A percentile compares a stretch with the other conserved stretches of the same genome.
Conservation (phyloP, 2,888 invertebrate genomes). For the Argyresthia albistria region DNA sequence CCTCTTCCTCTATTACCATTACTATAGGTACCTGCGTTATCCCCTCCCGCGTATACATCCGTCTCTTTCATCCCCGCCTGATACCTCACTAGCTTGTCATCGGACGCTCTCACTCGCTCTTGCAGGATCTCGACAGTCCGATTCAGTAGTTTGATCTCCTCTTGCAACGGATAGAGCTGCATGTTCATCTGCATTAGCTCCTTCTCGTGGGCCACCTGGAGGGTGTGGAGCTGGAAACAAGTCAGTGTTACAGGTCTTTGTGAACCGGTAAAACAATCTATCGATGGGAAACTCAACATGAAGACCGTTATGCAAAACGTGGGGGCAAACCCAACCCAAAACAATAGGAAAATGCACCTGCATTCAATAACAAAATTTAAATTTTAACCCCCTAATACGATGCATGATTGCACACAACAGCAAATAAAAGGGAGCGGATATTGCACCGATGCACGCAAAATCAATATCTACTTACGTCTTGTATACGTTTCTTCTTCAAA, state of each 20-base stretch:
- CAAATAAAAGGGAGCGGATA: neutral
- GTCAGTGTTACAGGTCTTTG: neutral
- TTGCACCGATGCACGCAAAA: neutral
- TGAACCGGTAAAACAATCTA: neutral
- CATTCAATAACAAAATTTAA: too few species aligned
- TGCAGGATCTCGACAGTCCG: slow-evolving; percentile 68
- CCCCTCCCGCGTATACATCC: slow-evolving; percentile 46
- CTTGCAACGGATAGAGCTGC: slow-evolving; percentile 70
- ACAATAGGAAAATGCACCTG: too few species aligned
- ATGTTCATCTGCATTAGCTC: slow-evolving; percentile 78
- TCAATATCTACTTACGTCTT: slow-evolving; percentile 76
- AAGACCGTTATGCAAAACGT: too few species aligned
- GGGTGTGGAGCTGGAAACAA: slow-evolving; percentile 77
- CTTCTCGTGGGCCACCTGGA: slow-evolving; percentile 80
- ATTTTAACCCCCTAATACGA: too few species aligned
- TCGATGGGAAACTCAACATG: too few species aligned
- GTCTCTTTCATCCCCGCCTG: slow-evolving; percentile 32
- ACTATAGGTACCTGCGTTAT: slow-evolving; percentile 24
- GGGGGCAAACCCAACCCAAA: too few species aligned
- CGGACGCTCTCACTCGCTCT: slow-evolving; percentile 40
- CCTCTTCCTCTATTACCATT: slow-evolving; percentile 1
- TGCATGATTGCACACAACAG: too few species aligned
- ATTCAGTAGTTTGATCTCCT: slow-evolving; percentile 73
- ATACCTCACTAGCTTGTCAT: slow-evolving; percentile 44
- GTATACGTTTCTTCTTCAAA: slow-evolving; percentile 83